Conservation (phyloP, 2,888 invertebrate genomes). For the Biston stratarius region DNA sequence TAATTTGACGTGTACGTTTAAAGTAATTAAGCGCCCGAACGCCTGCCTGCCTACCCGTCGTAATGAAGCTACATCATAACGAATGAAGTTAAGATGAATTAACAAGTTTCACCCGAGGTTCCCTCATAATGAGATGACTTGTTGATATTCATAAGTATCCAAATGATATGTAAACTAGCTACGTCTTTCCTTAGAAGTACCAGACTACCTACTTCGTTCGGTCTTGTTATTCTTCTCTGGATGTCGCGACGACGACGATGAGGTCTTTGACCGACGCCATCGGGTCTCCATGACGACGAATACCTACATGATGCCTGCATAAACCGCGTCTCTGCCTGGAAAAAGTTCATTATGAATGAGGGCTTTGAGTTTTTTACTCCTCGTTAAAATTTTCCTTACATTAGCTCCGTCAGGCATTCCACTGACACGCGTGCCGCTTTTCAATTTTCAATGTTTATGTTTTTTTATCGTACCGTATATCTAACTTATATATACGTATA, state of each 20-base stretch:
- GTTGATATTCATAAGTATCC: constrained; percentile 53
- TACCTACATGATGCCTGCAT: constrained; percentile 65
- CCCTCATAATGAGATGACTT: constrained; percentile 55
- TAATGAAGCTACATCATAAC: constrained; percentile 60
- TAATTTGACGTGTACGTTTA: constrained; percentile 44
- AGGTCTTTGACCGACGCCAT: constrained; percentile 81
- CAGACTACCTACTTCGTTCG: constrained; percentile 61
- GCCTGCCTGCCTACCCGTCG: constrained; percentile 53
- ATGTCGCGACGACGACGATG: constrained; percentile 71
- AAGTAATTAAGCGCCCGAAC: constrained; percentile 57
- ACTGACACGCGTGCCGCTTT: constrained; percentile 24
- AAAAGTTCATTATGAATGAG: constrained; percentile 67
- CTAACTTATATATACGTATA: neutral
- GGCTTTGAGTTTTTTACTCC: constrained; percentile 60
- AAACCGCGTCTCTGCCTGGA: constrained; percentile 61
- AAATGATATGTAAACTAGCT: constrained; percentile 52
- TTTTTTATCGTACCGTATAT: neutral
- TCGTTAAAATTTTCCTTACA: constrained; percentile 53
- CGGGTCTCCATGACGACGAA: constrained; percentile 73
- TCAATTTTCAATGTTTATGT: constrained; percentile 25
- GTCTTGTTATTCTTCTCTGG: constrained; percentile 72
- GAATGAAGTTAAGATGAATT: constrained; percentile 66
- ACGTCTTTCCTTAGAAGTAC: constrained; percentile 65
- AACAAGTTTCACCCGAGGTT: constrained; percentile 55
- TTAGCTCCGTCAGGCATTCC: constrained; percentile 29